Conservation (phyloP, 2,888 invertebrate species). For the Dolomedes plantarius region DNA sequence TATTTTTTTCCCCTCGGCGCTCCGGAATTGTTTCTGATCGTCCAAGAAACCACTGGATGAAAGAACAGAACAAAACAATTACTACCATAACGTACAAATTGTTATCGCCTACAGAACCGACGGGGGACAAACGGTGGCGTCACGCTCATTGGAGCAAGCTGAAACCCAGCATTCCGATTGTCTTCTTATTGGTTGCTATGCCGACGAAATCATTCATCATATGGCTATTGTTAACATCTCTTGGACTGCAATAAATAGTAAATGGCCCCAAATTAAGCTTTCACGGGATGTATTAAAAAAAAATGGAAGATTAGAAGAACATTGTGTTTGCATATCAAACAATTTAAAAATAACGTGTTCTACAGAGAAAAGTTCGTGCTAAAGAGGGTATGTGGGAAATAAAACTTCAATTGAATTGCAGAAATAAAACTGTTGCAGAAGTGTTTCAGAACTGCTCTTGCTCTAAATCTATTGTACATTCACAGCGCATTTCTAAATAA, state of each 20-base stretch:
- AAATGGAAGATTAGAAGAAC: neutral
- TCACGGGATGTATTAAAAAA: neutral
- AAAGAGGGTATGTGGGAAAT: no score
- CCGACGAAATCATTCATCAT: constrained; percentile 8
- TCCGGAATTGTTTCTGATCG: constrained; percentile 21
- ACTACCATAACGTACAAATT: constrained; percentile 8
- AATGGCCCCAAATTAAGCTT: neutral
- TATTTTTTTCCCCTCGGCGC: neutral
- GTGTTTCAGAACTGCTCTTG: no score
- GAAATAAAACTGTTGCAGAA: no score
- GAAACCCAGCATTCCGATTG: constrained; percentile 8
- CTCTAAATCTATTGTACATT: no score
- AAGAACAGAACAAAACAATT: constrained; percentile 18
- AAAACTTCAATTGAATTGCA: no score
- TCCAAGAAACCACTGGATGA: neutral
- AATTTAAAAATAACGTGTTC: no score
- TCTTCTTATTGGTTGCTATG: constrained; percentile 24
- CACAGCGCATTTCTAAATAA: no score
- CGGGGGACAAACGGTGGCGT: constrained; percentile 8
- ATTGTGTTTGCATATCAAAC: no score
- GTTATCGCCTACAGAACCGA: constrained; percentile 16
- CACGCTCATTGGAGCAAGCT: constrained; percentile 25
- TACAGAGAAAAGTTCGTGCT: no score
- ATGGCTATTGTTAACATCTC: neutral
- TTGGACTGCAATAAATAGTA: neutral